Base-by-base conservation (phyloP, 2,888 invertebrate genomes). In the Artemia sinica region DNA sequence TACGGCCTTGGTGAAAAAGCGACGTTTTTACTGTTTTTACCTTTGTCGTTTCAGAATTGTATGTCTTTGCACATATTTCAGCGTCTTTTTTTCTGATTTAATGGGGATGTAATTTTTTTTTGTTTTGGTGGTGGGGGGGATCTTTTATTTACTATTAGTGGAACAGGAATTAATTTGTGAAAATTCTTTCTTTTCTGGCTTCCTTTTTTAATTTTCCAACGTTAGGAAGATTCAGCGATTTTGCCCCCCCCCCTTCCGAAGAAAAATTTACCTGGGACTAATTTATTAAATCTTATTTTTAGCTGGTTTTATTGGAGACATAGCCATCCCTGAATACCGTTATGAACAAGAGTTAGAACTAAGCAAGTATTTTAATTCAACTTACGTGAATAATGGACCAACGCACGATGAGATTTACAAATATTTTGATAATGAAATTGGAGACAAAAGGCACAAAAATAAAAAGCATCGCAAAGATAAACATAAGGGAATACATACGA, bases 271-370 rank as follows among this genome's bases (percentile, higher is more conserved):
- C 4, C 2, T 52, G 13, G 14, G 58, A 52, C 13, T 76, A 76
- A 49, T 18, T 49, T 50, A 48, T 67, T 71, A 69, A 72, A 70
- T 70, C 72, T 75, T 77, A 73, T 75, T 84, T 83, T 41, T 82
- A 91, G 91, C 83, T 74, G 85, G 84, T 69, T 90, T 89, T 76
- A 81, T 87, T 81, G 90, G 89, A 0, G 91, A 91, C 78, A 90
- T 91, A 72, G 90, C 91, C 0, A 80, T 91, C 72, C 85, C 89
- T 51, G 84, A 85, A 74, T 76, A 78, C 49, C 75, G 79, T 71
- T 80, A 81, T 73, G 80, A 81, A 72, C 74, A 81, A 75, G 80
- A 81, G 72, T 78, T 79, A 76, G 77, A 80, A 7, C 76, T 80
- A 50, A 80, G 81, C 69, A 82, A 82, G 75, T 70, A 58, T 58